Base-by-base conservation (phyloP, 2,113 vertebrate genomes). In the Zosterops pallidus region DNA sequence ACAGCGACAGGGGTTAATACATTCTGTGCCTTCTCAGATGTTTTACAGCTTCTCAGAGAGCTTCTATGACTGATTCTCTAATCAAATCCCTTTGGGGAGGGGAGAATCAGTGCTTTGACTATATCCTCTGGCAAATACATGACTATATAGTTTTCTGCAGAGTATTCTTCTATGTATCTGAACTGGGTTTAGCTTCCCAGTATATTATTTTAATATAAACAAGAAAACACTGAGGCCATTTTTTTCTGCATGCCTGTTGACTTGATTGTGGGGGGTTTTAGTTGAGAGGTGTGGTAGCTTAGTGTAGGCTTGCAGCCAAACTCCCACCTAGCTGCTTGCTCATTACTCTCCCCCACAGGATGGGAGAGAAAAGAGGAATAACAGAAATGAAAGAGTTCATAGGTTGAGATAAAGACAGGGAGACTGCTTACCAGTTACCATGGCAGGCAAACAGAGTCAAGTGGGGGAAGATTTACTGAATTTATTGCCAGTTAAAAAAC, bases 21-120 rank as follows among this genome's bases (percentile, higher is more conserved):
- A 80, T 95, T 95, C 95, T 93, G 71, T 88, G 79, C 81, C 52
- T 94, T 91, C 87, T 96, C 78, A 72, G 78, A 91, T 95, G 75
- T 91, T 94, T 94, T 92, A 81, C 80, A 65, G 69, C 92, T 95
- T 95, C 93, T 95, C 83, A 87, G 56, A 94, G 44, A 82, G 18
- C 60, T 87, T 77, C 55, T 91, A 22, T 6, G 22, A 77, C 59
- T 59, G 79, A 80, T 95, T 95, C 55, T 92, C 47, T 85, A 62
- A 91, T 90, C 67, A 39, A 52, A 85, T 91, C 84, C 57, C 80
- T 68, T 79, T 64, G 31, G 74, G 62, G 87, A 94, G 42, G 24
- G 59, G 59, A 86, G 72, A 93, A 78, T 77, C 63, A 33, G 70
- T 79, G 69, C 49, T 95, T 77, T 87, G 55, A 59, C 29, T 86